Conservation (phyloP, 2,888 invertebrate species). For the Eulithis testata region DNA sequence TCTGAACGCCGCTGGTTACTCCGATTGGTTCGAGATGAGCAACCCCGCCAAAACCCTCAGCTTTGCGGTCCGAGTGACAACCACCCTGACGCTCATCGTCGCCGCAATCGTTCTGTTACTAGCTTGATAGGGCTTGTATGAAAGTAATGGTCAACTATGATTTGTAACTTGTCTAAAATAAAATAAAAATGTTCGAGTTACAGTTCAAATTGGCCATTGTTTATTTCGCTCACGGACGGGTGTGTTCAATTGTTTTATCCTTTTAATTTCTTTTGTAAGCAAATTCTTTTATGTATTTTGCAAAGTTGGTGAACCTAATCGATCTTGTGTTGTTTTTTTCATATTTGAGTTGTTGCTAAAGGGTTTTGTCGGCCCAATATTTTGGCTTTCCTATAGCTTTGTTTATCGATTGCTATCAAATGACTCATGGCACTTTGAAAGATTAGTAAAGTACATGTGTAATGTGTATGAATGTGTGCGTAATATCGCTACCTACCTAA, state of each 20-base stretch:
- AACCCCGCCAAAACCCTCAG: constrained; percentile 53
- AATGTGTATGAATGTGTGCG: no score
- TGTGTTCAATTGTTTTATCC: constrained; percentile 2
- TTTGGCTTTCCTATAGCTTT: no score
- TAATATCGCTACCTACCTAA: no score
- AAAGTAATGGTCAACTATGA: neutral
- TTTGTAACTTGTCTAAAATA: neutral
- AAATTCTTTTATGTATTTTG: neutral
- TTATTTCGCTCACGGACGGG: neutral
- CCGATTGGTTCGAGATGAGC: constrained; percentile 63
- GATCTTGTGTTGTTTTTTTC: no score
- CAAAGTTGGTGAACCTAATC: neutral
- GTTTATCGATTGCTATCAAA: no score
- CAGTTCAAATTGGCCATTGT: neutral
- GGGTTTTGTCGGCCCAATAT: no score
- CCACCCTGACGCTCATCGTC: constrained; percentile 46
- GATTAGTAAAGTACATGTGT: no score
- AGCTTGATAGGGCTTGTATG: neutral
- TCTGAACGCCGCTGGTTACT: constrained; percentile 70
- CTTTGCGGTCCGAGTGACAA: constrained; percentile 39
- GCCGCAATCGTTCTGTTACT: constrained; percentile 46
- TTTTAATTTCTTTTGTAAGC: constrained; percentile 1
- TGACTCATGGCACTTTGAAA: no score
- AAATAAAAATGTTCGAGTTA: no score
- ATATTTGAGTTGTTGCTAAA: no score